Conservation (phyloP, 2,113 vertebrate genomes). For the Xiphorhynchus elegans region DNA sequence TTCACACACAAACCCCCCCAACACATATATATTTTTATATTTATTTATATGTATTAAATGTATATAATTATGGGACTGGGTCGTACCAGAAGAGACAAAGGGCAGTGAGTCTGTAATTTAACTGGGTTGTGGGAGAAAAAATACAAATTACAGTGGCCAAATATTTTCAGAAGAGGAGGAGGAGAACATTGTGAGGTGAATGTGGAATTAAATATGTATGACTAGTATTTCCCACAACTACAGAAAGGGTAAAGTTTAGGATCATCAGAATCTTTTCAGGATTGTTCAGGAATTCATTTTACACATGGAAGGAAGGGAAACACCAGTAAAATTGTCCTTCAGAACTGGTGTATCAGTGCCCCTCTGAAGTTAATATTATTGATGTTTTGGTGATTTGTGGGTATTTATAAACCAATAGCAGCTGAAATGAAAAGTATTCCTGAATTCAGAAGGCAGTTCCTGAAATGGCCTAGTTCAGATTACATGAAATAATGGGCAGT, state of each 20-base stretch:
- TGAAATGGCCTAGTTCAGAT: neutral
- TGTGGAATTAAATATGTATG: neutral
- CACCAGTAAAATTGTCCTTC: neutral
- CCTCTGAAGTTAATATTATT: neutral
- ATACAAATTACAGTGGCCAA: neutral
- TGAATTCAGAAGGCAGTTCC: neutral
- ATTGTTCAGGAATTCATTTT: neutral
- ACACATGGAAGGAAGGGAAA: neutral
- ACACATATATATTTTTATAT: neutral
- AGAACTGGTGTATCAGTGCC: neutral
- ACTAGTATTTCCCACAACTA: neutral
- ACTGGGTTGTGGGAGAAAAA: neutral
- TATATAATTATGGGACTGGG: neutral
- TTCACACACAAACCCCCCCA: neutral
- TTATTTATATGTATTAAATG: neutral
- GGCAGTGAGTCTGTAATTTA: conserved; percentile 26
- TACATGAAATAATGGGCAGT: neutral
- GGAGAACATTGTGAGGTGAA: neutral
- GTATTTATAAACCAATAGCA: neutral
- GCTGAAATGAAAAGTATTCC: neutral
- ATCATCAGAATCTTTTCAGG: neutral
- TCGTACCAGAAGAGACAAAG: neutral
- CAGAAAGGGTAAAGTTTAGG: neutral
- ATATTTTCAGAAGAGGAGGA: neutral
- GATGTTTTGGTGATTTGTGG: neutral